Conservation (phyloP, 1,140 invertebrate genomes). For the Drosophila sp. region DNA sequence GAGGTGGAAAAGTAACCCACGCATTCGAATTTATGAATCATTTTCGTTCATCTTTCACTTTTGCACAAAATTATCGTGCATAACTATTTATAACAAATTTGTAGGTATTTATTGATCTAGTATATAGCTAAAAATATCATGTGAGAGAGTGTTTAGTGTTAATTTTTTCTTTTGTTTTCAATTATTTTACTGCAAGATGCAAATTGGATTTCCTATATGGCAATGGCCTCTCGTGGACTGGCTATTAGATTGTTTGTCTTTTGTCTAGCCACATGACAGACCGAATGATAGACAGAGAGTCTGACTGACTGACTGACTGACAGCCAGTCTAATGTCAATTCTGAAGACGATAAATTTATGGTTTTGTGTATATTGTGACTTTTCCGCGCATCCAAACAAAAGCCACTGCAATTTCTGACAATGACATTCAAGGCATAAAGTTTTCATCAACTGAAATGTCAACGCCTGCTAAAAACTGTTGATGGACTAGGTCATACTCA, state of each 20-base stretch:
- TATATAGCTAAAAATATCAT: constrained; percentile 7
- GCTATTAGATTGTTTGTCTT: constrained; percentile 55
- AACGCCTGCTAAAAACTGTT: constrained; percentile 9
- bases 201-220: constrained; percentile 18
- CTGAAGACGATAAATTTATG: constrained; percentile 8
- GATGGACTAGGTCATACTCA: constrained; percentile 34
- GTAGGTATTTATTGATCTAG: constrained; percentile 9
- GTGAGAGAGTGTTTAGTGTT: background rate
- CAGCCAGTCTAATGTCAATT: constrained; percentile 9
- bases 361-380: background rate
- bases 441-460: constrained; percentile 16
- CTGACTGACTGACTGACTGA: background rate
- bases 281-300: constrained; percentile 13
- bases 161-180: background rate
- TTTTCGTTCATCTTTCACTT: background rate
- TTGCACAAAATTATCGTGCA: background rate
- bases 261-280: constrained; percentile 42
- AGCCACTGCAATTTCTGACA: constrained; percentile 11
- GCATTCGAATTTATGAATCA: constrained; percentile 16
- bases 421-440: background rate
- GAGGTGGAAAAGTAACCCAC: constrained; percentile 1
- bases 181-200: constrained; percentile 8
- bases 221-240: constrained; percentile 41
- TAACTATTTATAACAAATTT: constrained; percentile 11
- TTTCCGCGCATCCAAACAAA: constrained; percentile 7